Evolutionary conservation across 2,888 invertebrate genomes (phyloP).

Genomic region (Pycnomerus fuliginosus): DNA sequence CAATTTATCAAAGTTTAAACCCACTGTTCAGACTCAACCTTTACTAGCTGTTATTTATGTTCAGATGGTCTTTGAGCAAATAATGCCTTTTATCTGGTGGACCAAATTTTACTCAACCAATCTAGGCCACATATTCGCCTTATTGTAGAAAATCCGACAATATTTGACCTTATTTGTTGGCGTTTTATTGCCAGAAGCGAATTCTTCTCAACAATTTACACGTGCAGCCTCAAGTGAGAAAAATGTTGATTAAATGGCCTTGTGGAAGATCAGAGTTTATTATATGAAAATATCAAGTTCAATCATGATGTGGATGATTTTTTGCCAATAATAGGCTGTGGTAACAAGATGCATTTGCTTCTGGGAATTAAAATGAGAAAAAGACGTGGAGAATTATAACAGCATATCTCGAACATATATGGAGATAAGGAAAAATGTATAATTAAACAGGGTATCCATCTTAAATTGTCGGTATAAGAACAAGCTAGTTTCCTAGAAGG

Average conservation of each 20-base stretch:
- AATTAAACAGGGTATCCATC: constrained; percentile 16
- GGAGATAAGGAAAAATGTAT: constrained; percentile 10
- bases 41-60: no score
- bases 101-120: no score
- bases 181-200: constrained; percentile 11
- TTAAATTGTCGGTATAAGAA: constrained; percentile 11
- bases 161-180: constrained; percentile 7
- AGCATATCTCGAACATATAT: constrained; percentile 5
- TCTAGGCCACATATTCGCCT: no score
- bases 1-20: no score
- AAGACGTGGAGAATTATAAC: constrained; percentile 14
- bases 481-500: constrained; percentile 15
- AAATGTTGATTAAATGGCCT: constrained; percentile 16
- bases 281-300: no score
- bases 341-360: no score
- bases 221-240: constrained; percentile 12
- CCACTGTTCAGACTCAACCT: no score
- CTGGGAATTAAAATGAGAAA: constrained; percentile 10
- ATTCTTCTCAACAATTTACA: constrained; percentile 7
- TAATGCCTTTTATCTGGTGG: no score
- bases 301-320: no score
- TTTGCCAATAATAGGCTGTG: no score
- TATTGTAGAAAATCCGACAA: no score
- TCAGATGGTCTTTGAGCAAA: no score
- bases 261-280: constrained; percentile 14